phyloP scores from a whole-genome alignment of 64 coral and sea anemone genomes.

The Montipora sp. region DNA sequence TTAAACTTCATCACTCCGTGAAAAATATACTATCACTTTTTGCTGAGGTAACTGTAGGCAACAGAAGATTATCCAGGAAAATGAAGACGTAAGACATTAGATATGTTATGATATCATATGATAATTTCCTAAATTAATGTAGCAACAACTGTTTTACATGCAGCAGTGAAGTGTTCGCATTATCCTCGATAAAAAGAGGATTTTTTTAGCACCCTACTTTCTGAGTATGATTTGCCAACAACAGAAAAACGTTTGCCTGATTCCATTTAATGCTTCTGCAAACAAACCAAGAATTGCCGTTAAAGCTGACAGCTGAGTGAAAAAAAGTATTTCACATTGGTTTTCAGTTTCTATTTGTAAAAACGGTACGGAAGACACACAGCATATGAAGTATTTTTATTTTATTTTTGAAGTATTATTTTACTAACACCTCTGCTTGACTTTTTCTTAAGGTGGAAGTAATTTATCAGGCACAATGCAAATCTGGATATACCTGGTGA shows the following conservation, averaged over 20 bases:
- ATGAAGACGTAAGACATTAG: not conserved
- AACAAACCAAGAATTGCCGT: conserved; percentile 2
- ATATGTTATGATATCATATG: not conserved
- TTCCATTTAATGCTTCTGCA: not conserved
- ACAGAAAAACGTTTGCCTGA: not conserved
- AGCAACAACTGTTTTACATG: not conserved
- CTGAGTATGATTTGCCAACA: conserved; percentile 11
- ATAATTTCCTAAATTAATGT: not conserved
- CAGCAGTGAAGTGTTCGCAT: not conserved
- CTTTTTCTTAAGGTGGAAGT: not conserved
- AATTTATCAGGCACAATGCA: conserved; percentile 3
- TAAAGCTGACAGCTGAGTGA: no score
- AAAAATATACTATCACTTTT: no score
- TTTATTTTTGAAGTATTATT: not conserved
- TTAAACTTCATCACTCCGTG: not conserved
- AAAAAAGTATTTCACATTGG: no score
- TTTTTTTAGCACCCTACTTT: not conserved
- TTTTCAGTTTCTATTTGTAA: no score
- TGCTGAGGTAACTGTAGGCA: no score
- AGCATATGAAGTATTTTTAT: no score
- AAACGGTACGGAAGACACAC: not conserved
- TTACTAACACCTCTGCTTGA: not conserved
- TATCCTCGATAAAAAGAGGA: not conserved
- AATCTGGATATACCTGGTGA: conserved; percentile 50
- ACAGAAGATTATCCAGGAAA: no score